Conservation (phyloP, 2,113 vertebrate genomes). For the Chionodraco myersi region DNA sequence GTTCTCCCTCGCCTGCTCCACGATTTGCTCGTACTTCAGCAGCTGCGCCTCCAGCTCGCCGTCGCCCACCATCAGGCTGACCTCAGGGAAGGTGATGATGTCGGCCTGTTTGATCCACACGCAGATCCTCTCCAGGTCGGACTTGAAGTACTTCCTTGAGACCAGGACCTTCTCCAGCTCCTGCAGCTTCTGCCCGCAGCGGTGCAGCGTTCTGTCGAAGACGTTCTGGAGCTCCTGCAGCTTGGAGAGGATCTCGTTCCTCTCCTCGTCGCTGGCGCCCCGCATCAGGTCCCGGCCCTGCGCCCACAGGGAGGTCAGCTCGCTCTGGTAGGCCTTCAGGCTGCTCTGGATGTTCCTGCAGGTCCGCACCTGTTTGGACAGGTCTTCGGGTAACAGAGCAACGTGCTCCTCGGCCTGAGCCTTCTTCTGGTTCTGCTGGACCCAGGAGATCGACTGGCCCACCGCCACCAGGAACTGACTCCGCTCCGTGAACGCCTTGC, state of each 20-base stretch:
- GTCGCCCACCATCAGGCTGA: constrained; percentile 91
- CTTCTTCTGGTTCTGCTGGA: constrained; percentile 93
- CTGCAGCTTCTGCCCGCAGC: constrained; percentile 90
- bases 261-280: constrained; percentile 91
- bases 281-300: constrained; percentile 94
- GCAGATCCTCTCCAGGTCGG: constrained; percentile 93
- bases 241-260: constrained; percentile 88
- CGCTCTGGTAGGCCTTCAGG: constrained; percentile 91
- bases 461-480: constrained; percentile 94
- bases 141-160: constrained; percentile 95
- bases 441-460: constrained; percentile 90
- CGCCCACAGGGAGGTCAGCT: constrained; percentile 90
- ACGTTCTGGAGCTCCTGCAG: constrained; percentile 92
- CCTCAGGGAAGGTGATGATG: constrained; percentile 93
- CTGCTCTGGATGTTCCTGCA: constrained; percentile 91
- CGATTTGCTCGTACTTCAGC: constrained; percentile 90
- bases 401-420: constrained; percentile 89
- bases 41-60: constrained; percentile 87
- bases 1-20: constrained; percentile 94
- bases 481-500: constrained; percentile 94
- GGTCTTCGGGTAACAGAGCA: constrained; percentile 91
- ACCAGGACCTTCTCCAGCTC: constrained; percentile 93
- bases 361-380: constrained; percentile 90
- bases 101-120: constrained; percentile 96
- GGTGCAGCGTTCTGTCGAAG: constrained; percentile 90